Base-by-base conservation (phyloP, 2,797 vertebrate genomes). In the Sylvilagus floridanus region DNA sequence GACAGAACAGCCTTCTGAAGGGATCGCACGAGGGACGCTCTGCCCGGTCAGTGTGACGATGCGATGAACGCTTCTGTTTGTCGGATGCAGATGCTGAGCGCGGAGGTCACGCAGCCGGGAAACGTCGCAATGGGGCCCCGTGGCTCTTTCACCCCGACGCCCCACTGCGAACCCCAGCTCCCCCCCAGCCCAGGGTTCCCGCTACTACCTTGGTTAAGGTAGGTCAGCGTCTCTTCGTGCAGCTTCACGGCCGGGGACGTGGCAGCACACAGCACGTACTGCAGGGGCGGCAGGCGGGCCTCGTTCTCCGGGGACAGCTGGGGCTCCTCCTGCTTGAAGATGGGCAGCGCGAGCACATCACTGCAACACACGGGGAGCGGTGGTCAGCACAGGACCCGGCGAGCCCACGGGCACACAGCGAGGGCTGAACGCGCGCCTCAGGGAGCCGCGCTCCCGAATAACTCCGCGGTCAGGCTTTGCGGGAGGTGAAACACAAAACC, bases 141-240 rank as follows among this genome's bases (percentile, higher is more conserved):
- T 0, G 42, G 50, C 47, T 19, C 54, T 52, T 32, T 65, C 26
- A 0, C 60, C 42, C 4, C 37, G 0, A 26, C 12, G 19, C 42
- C 28, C 10, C 22, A 10, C 28, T 88, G 62, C 62, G 4, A 11
- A 10, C 30, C 69, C 22, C 5, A 3, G 30, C 22, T 28, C 68
- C 7, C 4, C 37, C 66, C 69, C 6, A 26, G 47, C 69, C 50
- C 88, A 22, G 95, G 17, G 35, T 52, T 71, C 87, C 91, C 32
- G 95, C 82, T 60, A 13, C 95, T 98, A 99, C 99, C 99, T 99
- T 99, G 99, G 97, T 99, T 99, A 97, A 99, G 99, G 96, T 99
- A 99, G 54, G 99, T 99, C 97, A 99, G 98, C 0, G 99, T 99
- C 97, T 99, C 99, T 6, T 99, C 99, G 0, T 99, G 99, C 95